Evolutionary conservation across 2,888 invertebrate species (phyloP).

Genomic region (Stenolophus ochropezus): DNA sequence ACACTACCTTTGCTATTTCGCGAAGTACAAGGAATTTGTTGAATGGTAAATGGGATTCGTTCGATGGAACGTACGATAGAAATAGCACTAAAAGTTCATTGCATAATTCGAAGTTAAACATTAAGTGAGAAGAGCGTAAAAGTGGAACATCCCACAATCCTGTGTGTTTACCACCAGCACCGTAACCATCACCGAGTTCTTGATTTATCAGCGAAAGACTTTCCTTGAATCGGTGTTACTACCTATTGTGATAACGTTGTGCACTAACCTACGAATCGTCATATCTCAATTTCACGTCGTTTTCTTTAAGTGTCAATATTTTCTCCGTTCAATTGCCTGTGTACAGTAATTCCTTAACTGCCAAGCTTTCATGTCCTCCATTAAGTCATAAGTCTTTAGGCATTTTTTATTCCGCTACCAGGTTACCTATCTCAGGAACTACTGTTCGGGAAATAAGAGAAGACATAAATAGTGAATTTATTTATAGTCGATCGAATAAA

Average conservation of each 20-base stretch:
- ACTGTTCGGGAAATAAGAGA: no score
- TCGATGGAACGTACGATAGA: no score
- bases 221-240: slow-evolving; percentile 55
- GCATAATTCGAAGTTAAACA: slow-evolving; percentile 6
- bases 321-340: slow-evolving; percentile 34
- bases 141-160: slow-evolving; percentile 23
- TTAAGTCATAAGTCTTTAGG: slow-evolving; percentile 45
- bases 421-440: no score
- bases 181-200: slow-evolving; percentile 41
- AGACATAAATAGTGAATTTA: no score
- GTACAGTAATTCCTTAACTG: slow-evolving; percentile 48
- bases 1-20: no score
- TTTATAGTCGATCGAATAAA: no score
- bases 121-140: slow-evolving; percentile 25
- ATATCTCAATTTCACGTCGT: slow-evolving; percentile 54
- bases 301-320: slow-evolving; percentile 33
- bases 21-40: no score
- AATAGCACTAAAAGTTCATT: not conserved
- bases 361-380: slow-evolving; percentile 53
- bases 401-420: no score
- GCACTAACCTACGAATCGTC: slow-evolving; percentile 60
- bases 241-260: slow-evolving; percentile 60
- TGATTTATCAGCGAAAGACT: slow-evolving; percentile 40
- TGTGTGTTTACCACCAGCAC: slow-evolving; percentile 44
- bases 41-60: no score